Conservation (phyloP, 2,113 vertebrate genomes). For the Pachypanchax playfairii region DNA sequence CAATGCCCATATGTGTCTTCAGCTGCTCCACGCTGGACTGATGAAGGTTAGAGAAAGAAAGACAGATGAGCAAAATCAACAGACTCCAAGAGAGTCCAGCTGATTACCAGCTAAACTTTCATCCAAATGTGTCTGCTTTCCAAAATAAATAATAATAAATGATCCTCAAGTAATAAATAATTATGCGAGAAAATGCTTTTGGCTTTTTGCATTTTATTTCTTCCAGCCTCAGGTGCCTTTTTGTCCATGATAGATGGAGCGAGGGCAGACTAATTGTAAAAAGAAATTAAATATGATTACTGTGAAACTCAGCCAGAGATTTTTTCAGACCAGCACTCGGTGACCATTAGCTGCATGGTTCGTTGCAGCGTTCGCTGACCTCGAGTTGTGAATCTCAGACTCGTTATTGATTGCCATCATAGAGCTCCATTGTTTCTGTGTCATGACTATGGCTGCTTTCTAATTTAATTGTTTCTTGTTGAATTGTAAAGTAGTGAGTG, state of each 20-base stretch:
- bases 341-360: constrained; percentile 67
- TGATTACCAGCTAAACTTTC: constrained; percentile 69
- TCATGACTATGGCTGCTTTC: constrained; percentile 55
- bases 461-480: constrained; percentile 65
- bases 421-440: constrained; percentile 55
- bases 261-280: constrained; percentile 63
- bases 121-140: constrained; percentile 64
- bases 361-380: constrained; percentile 60
- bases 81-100: constrained; percentile 34
- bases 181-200: constrained; percentile 66
- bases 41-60: constrained; percentile 66
- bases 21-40: constrained; percentile 76
- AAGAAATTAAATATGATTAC: constrained; percentile 71
- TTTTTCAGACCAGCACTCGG: constrained; percentile 51
- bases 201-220: constrained; percentile 51
- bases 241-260: constrained; percentile 57
- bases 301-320: constrained; percentile 49
- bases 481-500: constrained; percentile 71
- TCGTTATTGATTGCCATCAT: constrained; percentile 69
- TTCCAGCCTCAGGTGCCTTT: constrained; percentile 61
- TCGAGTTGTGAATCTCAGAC: constrained; percentile 61
- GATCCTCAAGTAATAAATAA: constrained; percentile 69
- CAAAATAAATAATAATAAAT: too few relatives aligned
- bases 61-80: constrained; percentile 54
- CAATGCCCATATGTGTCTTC: constrained; percentile 82